These are phyloP conservation scores for Grapholita molesta DNA, from an alignment of 1,140 invertebrate genomes.

Conservation along the genomic window DNA sequence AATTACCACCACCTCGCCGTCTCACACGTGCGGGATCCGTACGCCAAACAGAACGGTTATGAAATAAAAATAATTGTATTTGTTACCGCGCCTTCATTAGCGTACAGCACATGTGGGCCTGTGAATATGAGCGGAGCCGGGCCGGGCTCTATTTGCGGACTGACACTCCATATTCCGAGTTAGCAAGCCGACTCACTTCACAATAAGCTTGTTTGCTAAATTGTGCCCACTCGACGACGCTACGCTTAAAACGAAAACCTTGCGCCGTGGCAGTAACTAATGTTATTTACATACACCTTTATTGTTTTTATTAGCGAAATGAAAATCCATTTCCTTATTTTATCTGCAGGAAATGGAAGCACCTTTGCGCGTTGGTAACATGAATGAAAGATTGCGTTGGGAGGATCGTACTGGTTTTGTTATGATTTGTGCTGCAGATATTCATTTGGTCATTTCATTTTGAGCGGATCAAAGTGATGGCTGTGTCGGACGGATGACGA, in stretches of 20 bases:
- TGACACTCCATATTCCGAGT: slow-evolving; percentile 36
- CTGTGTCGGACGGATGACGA: not conserved
- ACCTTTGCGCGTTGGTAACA: slow-evolving; percentile 25
- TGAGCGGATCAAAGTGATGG: slow-evolving; percentile 10
- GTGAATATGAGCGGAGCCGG: slow-evolving; percentile 32
- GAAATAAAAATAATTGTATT: slow-evolving; percentile 36
- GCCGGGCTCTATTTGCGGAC: slow-evolving; percentile 38
- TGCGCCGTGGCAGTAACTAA: not conserved
- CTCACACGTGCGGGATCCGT: slow-evolving; percentile 8
- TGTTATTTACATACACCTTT: slow-evolving; percentile 23
- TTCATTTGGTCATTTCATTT: slow-evolving; percentile 11
- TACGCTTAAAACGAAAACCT: slow-evolving; percentile 7
- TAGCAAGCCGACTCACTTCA: slow-evolving; percentile 34
- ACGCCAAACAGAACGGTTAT: not conserved
- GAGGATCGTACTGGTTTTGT: slow-evolving; percentile 15
- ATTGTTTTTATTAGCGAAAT: slow-evolving; percentile 52
- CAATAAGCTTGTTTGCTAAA: slow-evolving; percentile 52
- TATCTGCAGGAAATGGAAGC: slow-evolving; percentile 36
- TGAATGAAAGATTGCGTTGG: slow-evolving; percentile 27
- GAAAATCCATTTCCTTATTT: slow-evolving; percentile 48
- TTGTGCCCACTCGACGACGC: slow-evolving; percentile 29
- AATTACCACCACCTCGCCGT: slow-evolving; percentile 4
- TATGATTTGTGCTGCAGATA: not conserved
- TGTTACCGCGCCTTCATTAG: slow-evolving; percentile 50
- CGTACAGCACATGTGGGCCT: slow-evolving; percentile 41